Base-by-base conservation (phyloP, 2,797 vertebrate genomes). In the Phylloscopus collybita region DNA sequence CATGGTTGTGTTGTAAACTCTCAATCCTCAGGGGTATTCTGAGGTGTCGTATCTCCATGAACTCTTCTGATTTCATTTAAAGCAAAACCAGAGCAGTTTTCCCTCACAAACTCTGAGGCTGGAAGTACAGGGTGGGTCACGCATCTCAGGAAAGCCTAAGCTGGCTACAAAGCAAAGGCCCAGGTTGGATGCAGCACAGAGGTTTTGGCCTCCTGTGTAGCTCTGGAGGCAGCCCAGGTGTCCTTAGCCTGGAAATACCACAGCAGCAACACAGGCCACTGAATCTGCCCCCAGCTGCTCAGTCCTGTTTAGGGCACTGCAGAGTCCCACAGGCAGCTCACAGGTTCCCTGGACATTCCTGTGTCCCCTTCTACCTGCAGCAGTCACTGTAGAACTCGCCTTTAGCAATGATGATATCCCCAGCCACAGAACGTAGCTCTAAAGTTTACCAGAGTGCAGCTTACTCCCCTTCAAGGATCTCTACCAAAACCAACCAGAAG, bases 1-100 rank as follows among this genome's bases (percentile, higher is more conserved):
- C 30, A 5, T 0, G 0, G 5, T 25, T 89, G 32, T 53, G 8
- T 12, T 60, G 13, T 50, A 72, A 76, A 71, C 10, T 21, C 26
- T 26, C 26, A 40, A 0, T 61, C 26, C 59, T 60, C 59, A 60
- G 59, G 36, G 57, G 16, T 2, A 13, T 38, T 60, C 59, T 60
- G 59, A 60, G 36, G 2, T 60, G 16, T 60, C 25, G 25, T 34
- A 60, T 34, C 57, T 60, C 36, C 36, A 38, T 38, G 36, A 60
- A 11, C 17, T 38, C 17, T 19, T 60, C 25, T 38, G 36, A 19
- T 19, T 14, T 61, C 59, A 61, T 40, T 38, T 27, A 13, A 40
- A 61, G 59, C 36, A 40, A 40, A 60, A 49, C 15, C 18, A 67
- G 36, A 76, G 57, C 67, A 47, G 27, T 16, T 53, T 50, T 21